Evolutionary conservation across 2,113 vertebrate genomes (phyloP), one percentile per base, ranked within the genome.

Genomic region (Hylia prasina): DNA sequence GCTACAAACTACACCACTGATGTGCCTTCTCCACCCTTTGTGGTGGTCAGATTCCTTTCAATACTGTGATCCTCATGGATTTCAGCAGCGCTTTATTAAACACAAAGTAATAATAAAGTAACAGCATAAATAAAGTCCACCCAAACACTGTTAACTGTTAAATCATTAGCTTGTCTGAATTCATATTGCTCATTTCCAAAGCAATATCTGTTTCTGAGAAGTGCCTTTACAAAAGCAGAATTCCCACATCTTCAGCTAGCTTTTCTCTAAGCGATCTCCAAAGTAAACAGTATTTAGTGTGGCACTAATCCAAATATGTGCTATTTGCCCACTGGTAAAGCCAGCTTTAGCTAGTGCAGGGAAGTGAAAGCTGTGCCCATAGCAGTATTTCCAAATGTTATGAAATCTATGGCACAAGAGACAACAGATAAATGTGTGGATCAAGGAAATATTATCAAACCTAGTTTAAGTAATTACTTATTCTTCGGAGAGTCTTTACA

Each of bases 31-130:
- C 87, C 64, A 89, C 64, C 47, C 75, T 95, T 95, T 96, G 95
- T 58, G 94, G 96, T 25, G 89, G 96, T 97, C 96, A 96, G 94
- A 97, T 95, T 96, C 65, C 96, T 97, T 97, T 97, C 94, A 95
- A 81, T 92, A 89, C 76, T 22, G 79, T 12, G 87, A 96, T 95
- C 84, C 93, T 95, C 78, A 73, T 12, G 87, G 91, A 87, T 97
- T 97, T 96, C 73, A 97, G 91, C 93, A 95, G 91, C 0, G 58
- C 92, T 94, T 97, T 98, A 98, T 97, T 97, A 97, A 97, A 96
- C 95, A 97, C 96, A 97, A 96, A 97, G 90, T 95, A 97, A 97
- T 97, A 92, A 96, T 89, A 85, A 89, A 96, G 85, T 69, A 97
- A 91, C 92, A 95, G 94, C 93, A 95, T 89, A 94, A 95, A 94